phyloP scores from a whole-genome alignment of 2,113 vertebrate genomes.

The Myrmecophaga tridactyla region DNA sequence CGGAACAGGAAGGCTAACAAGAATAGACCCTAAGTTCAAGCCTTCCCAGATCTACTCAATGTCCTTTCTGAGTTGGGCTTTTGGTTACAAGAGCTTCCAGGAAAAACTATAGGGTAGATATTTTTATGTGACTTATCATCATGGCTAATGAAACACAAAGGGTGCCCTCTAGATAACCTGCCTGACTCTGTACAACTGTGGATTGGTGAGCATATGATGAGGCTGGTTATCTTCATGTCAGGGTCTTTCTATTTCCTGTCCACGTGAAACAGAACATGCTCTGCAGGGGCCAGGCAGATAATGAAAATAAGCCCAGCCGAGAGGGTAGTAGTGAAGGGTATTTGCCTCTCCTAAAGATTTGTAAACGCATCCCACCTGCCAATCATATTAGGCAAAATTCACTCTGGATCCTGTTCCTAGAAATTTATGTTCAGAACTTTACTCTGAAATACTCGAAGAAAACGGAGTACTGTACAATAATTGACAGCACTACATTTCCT shows the following conservation, averaged over 20 bases:
- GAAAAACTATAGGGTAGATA: not conserved
- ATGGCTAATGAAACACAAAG: not conserved
- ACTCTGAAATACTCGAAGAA: not conserved
- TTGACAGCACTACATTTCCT: not conserved
- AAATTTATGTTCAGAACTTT: not conserved
- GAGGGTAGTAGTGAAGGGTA: not conserved
- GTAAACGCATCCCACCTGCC: not conserved
- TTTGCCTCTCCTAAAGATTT: not conserved
- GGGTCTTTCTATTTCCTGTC: not conserved
- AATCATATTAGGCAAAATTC: not conserved
- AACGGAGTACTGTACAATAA: not conserved
- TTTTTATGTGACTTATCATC: not conserved
- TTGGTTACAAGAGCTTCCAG: not conserved
- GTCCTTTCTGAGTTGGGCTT: not conserved
- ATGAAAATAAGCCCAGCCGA: not conserved
- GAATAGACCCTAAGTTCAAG: not conserved
- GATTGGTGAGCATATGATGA: too few species aligned
- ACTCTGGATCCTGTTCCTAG: not conserved
- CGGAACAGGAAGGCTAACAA: not conserved
- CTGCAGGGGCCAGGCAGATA: not conserved
- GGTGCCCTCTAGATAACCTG: too few species aligned
- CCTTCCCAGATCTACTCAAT: not conserved
- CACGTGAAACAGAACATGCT: not conserved
- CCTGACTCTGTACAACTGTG: too few species aligned
- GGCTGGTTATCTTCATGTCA: not conserved